Percentiles rank a stretch among this genome's conserved stretches.
These are phyloP conservation scores for Mythimna loreyi DNA, from an alignment of 2,888 invertebrate species.

Conservation along the genomic window DNA sequence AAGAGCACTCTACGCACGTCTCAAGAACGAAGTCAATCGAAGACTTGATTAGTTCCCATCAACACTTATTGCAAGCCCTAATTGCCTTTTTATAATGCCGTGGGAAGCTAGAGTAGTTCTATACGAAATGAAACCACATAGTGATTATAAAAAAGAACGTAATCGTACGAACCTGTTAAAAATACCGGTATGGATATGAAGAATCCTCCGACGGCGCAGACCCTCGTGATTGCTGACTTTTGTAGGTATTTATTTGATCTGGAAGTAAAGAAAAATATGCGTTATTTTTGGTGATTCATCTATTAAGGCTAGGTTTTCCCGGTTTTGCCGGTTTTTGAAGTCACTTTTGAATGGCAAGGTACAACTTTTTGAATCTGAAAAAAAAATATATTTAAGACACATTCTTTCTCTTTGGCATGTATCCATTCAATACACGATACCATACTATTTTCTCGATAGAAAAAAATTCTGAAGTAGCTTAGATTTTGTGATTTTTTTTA, in stretches of 20 bases:
- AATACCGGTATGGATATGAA: conserved; percentile 98
- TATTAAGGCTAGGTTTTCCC: too few relatives aligned
- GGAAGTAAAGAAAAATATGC: conserved; percentile 79
- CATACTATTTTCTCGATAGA: too few relatives aligned
- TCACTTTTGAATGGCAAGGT: too few relatives aligned
- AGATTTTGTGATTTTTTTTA: too few relatives aligned
- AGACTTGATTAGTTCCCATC: conserved; percentile 27
- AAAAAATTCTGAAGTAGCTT: too few relatives aligned
- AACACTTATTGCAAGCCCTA: conserved; percentile 3
- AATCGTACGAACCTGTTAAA: conserved; percentile 93
- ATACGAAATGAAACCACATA: conserved; percentile 18
- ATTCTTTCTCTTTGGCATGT: too few relatives aligned
- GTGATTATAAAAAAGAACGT: conserved; percentile 31
- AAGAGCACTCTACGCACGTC: background rate
- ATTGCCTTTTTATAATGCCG: conserved; percentile 25
- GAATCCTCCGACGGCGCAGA: conserved; percentile 98
- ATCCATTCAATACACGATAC: too few relatives aligned
- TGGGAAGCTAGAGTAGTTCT: conserved; percentile 35
- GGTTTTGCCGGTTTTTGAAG: too few relatives aligned
- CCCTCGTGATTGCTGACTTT: conserved; percentile 97
- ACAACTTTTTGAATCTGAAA: too few relatives aligned
- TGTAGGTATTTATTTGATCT: conserved; percentile 98
- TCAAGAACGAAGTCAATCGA: conserved; percentile 8
- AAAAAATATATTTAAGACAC: too few relatives aligned
- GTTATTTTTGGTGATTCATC: background rate